These are phyloP conservation scores for Etheostoma cragini DNA, from an alignment of 2,113 vertebrate species.

Conservation along the genomic window DNA sequence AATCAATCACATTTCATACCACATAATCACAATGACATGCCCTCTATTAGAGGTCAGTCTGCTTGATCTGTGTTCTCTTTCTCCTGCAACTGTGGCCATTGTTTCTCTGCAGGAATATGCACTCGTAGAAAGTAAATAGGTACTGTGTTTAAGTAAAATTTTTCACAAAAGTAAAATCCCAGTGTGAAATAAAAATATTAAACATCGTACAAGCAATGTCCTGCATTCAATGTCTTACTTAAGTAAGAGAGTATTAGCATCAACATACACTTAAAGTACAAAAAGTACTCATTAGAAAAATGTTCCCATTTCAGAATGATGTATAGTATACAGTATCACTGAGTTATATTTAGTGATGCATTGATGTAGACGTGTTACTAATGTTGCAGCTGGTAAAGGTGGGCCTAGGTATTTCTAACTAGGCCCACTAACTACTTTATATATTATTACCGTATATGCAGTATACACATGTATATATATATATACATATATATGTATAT, in stretches of 20 bases:
- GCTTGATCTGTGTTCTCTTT: slow-evolving; percentile 50
- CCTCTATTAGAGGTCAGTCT: slow-evolving; percentile 70
- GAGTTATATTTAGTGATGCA: background rate
- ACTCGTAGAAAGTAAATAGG: background rate
- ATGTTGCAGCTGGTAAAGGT: background rate
- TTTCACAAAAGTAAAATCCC: background rate
- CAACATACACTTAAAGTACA: too few species aligned
- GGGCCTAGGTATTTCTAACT: background rate
- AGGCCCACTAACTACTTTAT: too few species aligned
- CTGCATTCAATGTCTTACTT: background rate
- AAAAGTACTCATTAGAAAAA: too few species aligned
- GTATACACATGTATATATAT: too few species aligned
- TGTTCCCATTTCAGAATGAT: background rate
- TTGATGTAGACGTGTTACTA: background rate
- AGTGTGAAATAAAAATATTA: background rate
- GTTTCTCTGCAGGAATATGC: background rate
- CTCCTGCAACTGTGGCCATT: slow-evolving; percentile 4
- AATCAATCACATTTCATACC: slow-evolving; percentile 85
- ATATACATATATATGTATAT: too few species aligned
- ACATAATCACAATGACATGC: slow-evolving; percentile 79
- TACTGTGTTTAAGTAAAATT: background rate
- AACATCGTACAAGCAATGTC: too few species aligned
- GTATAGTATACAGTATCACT: background rate
- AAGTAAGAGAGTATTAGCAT: too few species aligned
- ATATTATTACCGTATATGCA: too few species aligned